phyloP scores from a whole-genome alignment of 1,140 invertebrate species.

The Drosophila sucinea region DNA sequence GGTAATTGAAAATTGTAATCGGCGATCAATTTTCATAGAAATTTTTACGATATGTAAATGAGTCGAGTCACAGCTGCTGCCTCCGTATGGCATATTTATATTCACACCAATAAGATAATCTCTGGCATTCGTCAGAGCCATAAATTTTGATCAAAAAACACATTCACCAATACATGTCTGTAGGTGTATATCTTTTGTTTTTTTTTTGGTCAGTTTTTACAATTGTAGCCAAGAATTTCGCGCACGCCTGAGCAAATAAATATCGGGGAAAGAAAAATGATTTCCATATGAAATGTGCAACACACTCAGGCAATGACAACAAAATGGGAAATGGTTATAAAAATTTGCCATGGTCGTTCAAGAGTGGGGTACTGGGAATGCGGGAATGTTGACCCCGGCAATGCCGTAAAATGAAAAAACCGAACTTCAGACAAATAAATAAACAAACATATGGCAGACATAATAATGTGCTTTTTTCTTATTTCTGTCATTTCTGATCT shows the following conservation, averaged over 20 bases:
- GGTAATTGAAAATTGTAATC: slow-evolving; percentile 42
- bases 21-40: slow-evolving; percentile 44
- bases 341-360: slow-evolving; percentile 34
- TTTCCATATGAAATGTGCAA: slow-evolving; percentile 18
- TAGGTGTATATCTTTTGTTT: slow-evolving; percentile 16
- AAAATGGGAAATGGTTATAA: slow-evolving; percentile 24
- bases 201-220: slow-evolving; percentile 27
- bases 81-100: slow-evolving; percentile 44
- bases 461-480: slow-evolving; percentile 42
- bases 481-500: slow-evolving; percentile 64
- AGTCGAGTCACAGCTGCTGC: slow-evolving; percentile 28
- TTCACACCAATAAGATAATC: slow-evolving; percentile 74
- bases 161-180: background rate
- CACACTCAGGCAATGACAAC: slow-evolving; percentile 47
- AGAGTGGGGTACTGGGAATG: background rate
- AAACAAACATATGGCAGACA: slow-evolving; percentile 72
- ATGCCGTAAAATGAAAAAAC: slow-evolving; percentile 20
- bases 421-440: slow-evolving; percentile 43
- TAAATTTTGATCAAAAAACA: slow-evolving; percentile 42
- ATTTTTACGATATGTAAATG: slow-evolving; percentile 68
- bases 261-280: slow-evolving; percentile 18
- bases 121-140: slow-evolving; percentile 70
- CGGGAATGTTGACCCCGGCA: slow-evolving; percentile 55
- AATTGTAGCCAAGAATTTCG: slow-evolving; percentile 41
- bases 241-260: slow-evolving; percentile 51